A percentile compares a stretch with the other conserved stretches of the same genome.
Evolutionary conservation across 2,113 vertebrate genomes (phyloP).

Genomic region (Urocynchramus pylzowi): DNA sequence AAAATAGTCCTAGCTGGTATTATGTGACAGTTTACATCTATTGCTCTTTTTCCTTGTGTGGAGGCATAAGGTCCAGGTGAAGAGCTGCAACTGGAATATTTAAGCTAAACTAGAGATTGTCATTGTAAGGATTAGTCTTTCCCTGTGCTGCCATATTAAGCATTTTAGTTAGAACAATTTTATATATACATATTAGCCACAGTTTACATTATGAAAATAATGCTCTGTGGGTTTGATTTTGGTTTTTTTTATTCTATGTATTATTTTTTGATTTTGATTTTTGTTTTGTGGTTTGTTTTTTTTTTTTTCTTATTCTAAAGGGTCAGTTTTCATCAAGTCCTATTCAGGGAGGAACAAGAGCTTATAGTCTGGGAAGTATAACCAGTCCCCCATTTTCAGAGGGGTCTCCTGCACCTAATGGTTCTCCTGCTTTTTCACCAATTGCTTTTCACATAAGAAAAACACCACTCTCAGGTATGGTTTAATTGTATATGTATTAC

Average conservation of each 20-base stretch:
- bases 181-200: neutral
- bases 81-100: neutral
- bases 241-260: no score
- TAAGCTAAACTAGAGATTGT: neutral
- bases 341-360: constrained; percentile 81
- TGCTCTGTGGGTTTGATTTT: neutral
- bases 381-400: constrained; percentile 81
- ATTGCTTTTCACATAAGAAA: constrained; percentile 76
- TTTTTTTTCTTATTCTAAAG: constrained; percentile 43
- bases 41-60: neutral
- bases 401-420: constrained; percentile 70
- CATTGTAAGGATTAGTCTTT: neutral
- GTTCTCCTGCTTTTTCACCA: constrained; percentile 87
- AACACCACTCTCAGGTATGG: constrained; percentile 84
- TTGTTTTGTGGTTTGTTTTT: no score
- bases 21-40: neutral
- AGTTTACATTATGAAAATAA: neutral
- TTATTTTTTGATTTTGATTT: neutral
- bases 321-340: constrained; percentile 96
- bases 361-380: constrained; percentile 88
- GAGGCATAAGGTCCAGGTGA: neutral
- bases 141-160: neutral
- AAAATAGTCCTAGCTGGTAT: neutral
- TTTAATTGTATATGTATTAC: neutral
- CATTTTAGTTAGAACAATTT: neutral